phyloP scores from a whole-genome alignment of 2,888 invertebrate species.

The Himalopsyche japonica region DNA sequence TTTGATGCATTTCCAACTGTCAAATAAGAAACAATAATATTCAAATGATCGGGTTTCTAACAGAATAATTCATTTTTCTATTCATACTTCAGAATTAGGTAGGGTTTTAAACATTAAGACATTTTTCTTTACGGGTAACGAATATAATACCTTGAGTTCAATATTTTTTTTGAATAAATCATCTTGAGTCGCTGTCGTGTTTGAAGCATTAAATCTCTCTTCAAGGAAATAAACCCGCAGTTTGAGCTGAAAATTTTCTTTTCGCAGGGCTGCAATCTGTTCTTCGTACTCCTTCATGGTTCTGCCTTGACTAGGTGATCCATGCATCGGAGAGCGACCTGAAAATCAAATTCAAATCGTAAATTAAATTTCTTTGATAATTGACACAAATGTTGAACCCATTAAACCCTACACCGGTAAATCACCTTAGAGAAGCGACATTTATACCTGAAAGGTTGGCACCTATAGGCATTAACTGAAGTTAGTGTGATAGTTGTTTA shows the following conservation, averaged over 20 bases:
- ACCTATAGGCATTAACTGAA: no score
- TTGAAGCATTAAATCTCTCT: conserved; percentile 74
- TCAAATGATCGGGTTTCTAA: not conserved
- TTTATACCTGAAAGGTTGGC: no score
- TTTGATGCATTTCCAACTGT: not conserved
- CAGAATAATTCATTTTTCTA: no score
- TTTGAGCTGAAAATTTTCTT: conserved; percentile 92
- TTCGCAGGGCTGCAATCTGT: conserved; percentile 77
- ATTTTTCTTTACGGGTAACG: not conserved
- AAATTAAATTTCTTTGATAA: no score
- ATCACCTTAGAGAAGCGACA: no score
- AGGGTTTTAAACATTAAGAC: no score
- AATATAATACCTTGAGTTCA: conserved; percentile 62
- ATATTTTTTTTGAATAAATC: conserved; percentile 69
- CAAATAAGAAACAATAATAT: not conserved
- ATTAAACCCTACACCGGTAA: no score
- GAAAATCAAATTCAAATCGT: not conserved
- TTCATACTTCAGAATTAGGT: no score
- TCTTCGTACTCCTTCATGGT: conserved; percentile 91
- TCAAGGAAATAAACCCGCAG: conserved; percentile 89
- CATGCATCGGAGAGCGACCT: conserved; percentile 8
- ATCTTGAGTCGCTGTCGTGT: conserved; percentile 67
- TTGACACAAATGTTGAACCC: no score
- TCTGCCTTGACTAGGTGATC: conserved; percentile 61
- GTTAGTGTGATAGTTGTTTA: no score